Evolutionary conservation across 1,140 invertebrate genomes (phyloP).

Genomic region (Oryzaephilus surinamensis): DNA sequence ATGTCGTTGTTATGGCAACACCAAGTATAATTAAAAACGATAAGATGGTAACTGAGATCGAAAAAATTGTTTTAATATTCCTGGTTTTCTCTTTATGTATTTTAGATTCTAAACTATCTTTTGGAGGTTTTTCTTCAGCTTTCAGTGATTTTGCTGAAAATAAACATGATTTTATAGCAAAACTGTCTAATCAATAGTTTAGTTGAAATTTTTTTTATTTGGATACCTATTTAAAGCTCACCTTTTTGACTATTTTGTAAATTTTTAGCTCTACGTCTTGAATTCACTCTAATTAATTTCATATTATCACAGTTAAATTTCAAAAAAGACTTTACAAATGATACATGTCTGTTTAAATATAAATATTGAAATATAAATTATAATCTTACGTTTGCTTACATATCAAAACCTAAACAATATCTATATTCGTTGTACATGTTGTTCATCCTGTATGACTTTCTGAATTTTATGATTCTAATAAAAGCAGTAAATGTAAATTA

Average conservation of each 20-base stretch:
- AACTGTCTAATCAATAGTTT: too few relatives aligned
- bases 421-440: conserved; percentile 9
- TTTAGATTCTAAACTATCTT: neutral
- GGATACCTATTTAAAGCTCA: neutral
- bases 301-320: neutral
- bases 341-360: neutral
- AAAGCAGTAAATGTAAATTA: too few relatives aligned
- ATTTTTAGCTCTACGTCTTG: neutral
- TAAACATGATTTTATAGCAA: conserved; percentile 2
- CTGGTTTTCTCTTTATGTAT: neutral
- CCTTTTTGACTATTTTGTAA: conserved; percentile 1
- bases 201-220: neutral
- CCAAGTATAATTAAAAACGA: neutral
- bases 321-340: neutral
- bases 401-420: conserved; percentile 9
- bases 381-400: too few relatives aligned
- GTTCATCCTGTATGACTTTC: neutral
- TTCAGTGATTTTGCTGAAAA: conserved; percentile 7
- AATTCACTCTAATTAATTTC: conserved; percentile 10
- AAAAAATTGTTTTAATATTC: too few relatives aligned
- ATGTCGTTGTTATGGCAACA: neutral
- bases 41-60: neutral
- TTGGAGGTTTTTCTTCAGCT: conserved; percentile 5
- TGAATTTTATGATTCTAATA: neutral
- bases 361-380: too few relatives aligned